Conservation (phyloP, 2,888 invertebrate species). For the Leptinotarsa peninsularis region DNA sequence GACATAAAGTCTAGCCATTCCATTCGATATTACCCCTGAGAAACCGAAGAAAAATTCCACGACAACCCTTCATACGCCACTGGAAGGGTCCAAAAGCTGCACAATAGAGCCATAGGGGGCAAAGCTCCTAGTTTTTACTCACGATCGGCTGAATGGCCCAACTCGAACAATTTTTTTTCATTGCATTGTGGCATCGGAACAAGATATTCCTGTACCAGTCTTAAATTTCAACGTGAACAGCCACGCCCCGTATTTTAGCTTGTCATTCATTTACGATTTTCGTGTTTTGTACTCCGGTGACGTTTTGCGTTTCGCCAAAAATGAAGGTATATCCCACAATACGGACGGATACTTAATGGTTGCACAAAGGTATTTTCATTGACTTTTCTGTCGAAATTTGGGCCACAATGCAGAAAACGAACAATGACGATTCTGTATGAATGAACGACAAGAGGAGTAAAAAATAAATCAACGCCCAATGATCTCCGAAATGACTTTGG, state of each 20-base stretch:
- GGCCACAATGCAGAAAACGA: slow-evolving; percentile 20
- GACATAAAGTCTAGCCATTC: slow-evolving; percentile 10
- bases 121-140: slow-evolving; percentile 66
- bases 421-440: slow-evolving; percentile 25
- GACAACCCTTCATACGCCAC: slow-evolving; percentile 30
- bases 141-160: slow-evolving; percentile 63
- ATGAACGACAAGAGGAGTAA: slow-evolving; percentile 8
- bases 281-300: slow-evolving; percentile 60
- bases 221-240: slow-evolving; percentile 64
- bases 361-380: slow-evolving; percentile 38
- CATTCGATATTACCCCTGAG: not conserved
- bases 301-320: slow-evolving; percentile 47
- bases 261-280: slow-evolving; percentile 62
- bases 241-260: slow-evolving; percentile 63
- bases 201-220: slow-evolving; percentile 65
- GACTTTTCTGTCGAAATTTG: slow-evolving; percentile 33
- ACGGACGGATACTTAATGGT: slow-evolving; percentile 28
- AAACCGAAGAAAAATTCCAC: not conserved
- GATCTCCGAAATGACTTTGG: slow-evolving; percentile 3
- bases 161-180: slow-evolving; percentile 63
- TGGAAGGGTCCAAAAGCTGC: slow-evolving; percentile 49
- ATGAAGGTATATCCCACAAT: slow-evolving; percentile 30
- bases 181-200: slow-evolving; percentile 62
- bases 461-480: slow-evolving; percentile 22
- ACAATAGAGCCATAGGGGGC: slow-evolving; percentile 63